Base-by-base conservation (phyloP, 2,888 invertebrate species). In the Osmoderma eremita region DNA sequence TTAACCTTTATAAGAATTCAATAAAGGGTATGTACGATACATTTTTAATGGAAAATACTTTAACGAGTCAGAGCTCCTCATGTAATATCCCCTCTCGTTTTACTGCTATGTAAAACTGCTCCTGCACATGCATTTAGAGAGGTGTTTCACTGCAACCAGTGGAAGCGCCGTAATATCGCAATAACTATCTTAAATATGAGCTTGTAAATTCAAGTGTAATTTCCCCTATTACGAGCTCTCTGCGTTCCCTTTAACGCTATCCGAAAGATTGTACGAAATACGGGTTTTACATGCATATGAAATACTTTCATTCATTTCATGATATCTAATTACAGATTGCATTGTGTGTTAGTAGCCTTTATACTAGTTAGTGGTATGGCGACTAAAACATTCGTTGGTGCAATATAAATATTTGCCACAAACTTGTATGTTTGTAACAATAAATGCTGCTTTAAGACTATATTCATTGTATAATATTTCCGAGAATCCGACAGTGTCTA, bases 201-300 rank as follows among this genome's bases (percentile, higher is more conserved):
- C 20, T 18, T 41, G 18, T 54, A 54, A 54, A 54, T 54, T 41
- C 41, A n/a, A 54, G 18, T 41, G 20, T 39, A 54, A 54, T 54
- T 54, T 54, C 54, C 22, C 39, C 22, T 54, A 54, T 38, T 54
- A n/a, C n/a, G n/a, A 12, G 38, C 54, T 17, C 0, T 18, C 39
- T 54, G 20, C 15, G 20, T 39, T 20, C 54, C 30, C 38, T 13
- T 20, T 54, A 54, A 1, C 39, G n/a, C 15, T 41, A 39, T 18
- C 18, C 54, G 39, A 54, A 41, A 41, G 39, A 54, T 41, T 54
- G 54, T 39, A 41, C 41, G 20, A 39, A 50, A 30, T 30, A 50
- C 50, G 24, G 22, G 39, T 12, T 39, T 38, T 38, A 12, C 38
- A 54, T 10, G 10, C 10, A 10, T 12, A 20, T n/a, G 10, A 39